Percentiles rank a stretch among this genome's conserved stretches.
Evolutionary conservation across 2,113 vertebrate species (phyloP).

Genomic region (Myiozetetes cayanensis): DNA sequence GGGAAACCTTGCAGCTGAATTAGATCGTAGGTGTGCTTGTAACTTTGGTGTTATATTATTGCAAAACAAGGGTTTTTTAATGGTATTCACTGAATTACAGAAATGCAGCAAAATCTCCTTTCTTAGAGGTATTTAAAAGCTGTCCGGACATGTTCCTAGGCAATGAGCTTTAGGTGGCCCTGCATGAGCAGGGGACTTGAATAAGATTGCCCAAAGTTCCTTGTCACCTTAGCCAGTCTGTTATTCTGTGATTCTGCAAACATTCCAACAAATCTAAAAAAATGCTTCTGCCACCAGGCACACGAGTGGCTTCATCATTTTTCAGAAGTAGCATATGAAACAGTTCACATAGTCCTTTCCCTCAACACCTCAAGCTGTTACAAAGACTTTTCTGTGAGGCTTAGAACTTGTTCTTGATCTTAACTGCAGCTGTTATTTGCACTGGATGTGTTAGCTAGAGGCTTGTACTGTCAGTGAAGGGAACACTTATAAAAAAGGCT

Average conservation of each 20-base stretch:
- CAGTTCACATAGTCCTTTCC: background rate
- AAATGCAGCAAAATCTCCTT: background rate
- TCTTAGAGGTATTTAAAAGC: background rate
- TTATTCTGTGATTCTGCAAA: background rate
- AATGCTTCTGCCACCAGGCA: background rate
- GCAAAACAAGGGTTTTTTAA: background rate
- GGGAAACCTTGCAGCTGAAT: background rate
- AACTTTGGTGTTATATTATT: background rate
- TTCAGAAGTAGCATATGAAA: background rate
- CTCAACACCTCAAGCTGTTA: background rate
- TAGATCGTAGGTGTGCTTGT: background rate
- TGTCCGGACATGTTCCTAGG: background rate
- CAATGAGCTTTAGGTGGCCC: background rate
- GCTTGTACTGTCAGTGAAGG: background rate
- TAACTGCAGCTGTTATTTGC: background rate
- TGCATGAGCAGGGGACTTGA: background rate
- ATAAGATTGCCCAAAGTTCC: background rate
- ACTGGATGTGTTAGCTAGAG: background rate
- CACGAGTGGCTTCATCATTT: fast-evolving
- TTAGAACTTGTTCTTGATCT: background rate
- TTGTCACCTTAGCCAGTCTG: background rate
- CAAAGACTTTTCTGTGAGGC: background rate
- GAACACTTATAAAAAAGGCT: background rate
- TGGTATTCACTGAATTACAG: background rate
- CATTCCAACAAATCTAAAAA: background rate